Conservation (phyloP, 2,113 vertebrate genomes). For the Chrysemys picta region DNA sequence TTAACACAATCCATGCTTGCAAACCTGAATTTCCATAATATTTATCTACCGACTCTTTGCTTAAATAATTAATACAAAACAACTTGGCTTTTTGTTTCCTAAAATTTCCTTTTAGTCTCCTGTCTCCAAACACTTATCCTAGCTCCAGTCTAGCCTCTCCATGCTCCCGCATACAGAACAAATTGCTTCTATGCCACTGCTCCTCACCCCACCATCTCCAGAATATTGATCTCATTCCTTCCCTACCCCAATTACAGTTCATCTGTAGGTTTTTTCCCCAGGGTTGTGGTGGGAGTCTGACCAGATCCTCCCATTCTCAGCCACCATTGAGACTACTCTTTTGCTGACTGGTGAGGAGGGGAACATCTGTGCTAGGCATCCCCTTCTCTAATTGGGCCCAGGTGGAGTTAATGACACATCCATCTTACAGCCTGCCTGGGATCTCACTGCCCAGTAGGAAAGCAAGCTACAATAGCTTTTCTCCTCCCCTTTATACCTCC, state of each 20-base stretch:
- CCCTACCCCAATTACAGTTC: background rate
- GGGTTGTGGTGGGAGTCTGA: background rate
- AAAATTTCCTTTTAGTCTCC: background rate
- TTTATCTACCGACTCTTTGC: background rate
- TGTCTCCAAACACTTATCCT: background rate
- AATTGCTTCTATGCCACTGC: background rate
- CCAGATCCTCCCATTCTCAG: background rate
- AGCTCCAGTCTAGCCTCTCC: background rate
- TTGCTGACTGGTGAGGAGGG: background rate
- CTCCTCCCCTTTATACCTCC: background rate
- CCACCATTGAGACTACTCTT: background rate
- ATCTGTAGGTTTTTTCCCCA: background rate
- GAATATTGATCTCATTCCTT: background rate
- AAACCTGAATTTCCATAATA: background rate
- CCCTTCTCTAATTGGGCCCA: background rate
- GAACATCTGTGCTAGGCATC: background rate
- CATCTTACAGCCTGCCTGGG: rapidly evolving
- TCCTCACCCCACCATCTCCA: background rate
- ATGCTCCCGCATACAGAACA: background rate
- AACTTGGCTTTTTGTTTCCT: background rate
- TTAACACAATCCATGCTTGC: background rate
- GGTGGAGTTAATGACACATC: background rate
- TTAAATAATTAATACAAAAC: background rate
- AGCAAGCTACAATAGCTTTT: background rate
- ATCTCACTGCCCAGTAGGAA: background rate